These are phyloP conservation scores for Craterocephalus amniculus DNA, from an alignment of 2,797 vertebrate genomes.

Conservation along the genomic window DNA sequence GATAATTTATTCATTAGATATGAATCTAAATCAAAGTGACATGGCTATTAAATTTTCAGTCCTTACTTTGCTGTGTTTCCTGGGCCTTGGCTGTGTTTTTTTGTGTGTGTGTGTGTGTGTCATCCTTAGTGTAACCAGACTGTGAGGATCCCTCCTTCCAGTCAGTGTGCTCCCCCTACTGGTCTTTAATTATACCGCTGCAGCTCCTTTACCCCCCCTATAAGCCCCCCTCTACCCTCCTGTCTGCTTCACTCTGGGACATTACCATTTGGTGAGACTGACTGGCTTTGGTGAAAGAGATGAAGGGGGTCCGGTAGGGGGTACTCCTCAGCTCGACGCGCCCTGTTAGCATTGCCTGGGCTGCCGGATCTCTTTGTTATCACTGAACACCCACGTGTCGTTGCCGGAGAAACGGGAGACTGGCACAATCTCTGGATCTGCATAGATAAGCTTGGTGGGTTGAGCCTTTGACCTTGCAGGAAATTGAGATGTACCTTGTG, in stretches of 20 bases:
- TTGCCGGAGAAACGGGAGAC: slow-evolving; percentile 35
- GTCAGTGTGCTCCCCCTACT: slow-evolving; percentile 66
- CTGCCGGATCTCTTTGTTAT: slow-evolving; percentile 69
- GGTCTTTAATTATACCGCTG: slow-evolving; percentile 57
- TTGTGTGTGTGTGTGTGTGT: background rate
- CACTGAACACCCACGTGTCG: slow-evolving; percentile 50
- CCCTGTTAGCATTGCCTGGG: slow-evolving; percentile 36
- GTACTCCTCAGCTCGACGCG: slow-evolving; percentile 65
- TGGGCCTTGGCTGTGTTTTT: background rate
- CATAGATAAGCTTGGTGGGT: slow-evolving; percentile 7
- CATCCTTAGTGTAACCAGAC: background rate
- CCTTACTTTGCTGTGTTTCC: background rate
- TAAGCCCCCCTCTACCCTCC: slow-evolving; percentile 40
- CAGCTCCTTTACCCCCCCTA: slow-evolving; percentile 63
- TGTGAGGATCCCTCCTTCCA: slow-evolving; percentile 6
- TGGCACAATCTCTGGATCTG: slow-evolving; percentile 34
- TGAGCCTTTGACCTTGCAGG: slow-evolving; percentile 55
- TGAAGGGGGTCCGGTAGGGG: slow-evolving; percentile 75
- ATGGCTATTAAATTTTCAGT: background rate
- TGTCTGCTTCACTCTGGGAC: slow-evolving; percentile 74
- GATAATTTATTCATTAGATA: background rate
- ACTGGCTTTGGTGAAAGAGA: slow-evolving; percentile 77
- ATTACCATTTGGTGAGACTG: slow-evolving; percentile 81
- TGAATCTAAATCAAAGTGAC: background rate
- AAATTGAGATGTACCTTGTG: slow-evolving; percentile 18